Conservation (phyloP, 2,888 invertebrate genomes). For the Esperia sulphurella region DNA sequence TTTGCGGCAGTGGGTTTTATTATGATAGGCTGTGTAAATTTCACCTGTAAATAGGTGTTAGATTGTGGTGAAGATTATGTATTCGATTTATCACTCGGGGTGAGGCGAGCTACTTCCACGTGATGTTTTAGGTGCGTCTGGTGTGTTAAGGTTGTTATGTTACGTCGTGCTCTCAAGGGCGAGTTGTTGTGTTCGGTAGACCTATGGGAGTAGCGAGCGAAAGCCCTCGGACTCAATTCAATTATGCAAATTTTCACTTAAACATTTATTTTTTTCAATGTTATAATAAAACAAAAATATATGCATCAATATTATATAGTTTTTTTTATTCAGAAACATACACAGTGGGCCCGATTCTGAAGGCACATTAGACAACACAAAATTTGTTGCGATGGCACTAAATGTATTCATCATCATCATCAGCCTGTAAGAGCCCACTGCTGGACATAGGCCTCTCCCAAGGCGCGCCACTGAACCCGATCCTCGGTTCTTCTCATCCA, state of each 20-base stretch:
- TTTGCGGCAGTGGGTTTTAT: conserved; percentile 62
- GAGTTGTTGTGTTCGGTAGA: conserved; percentile 49
- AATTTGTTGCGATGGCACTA: no score
- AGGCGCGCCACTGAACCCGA: no score
- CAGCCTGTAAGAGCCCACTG: no score
- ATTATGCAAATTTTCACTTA: conserved; percentile 72
- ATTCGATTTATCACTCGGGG: conserved; percentile 31
- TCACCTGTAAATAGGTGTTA: conserved; percentile 53
- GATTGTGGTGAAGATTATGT: conserved; percentile 46
- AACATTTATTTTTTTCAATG: conserved; percentile 67
- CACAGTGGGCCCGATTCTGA: no score
- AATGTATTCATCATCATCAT: no score
- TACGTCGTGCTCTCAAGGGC: conserved; percentile 44
- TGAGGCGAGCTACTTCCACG: conserved; percentile 35
- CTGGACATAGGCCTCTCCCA: no score
- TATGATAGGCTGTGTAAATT: conserved; percentile 71
- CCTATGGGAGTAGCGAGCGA: conserved; percentile 49
- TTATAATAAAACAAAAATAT: conserved; percentile 73
- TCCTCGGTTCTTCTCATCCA: no score
- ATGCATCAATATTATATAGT: conserved; percentile 62
- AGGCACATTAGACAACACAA: no score
- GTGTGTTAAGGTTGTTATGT: conserved; percentile 47
- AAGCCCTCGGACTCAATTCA: conserved; percentile 48
- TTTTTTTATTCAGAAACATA: conserved; percentile 25
- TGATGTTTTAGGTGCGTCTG: conserved; percentile 43